Base-by-base conservation (phyloP, 2,888 invertebrate species). In the Apomyelois bistriatella region DNA sequence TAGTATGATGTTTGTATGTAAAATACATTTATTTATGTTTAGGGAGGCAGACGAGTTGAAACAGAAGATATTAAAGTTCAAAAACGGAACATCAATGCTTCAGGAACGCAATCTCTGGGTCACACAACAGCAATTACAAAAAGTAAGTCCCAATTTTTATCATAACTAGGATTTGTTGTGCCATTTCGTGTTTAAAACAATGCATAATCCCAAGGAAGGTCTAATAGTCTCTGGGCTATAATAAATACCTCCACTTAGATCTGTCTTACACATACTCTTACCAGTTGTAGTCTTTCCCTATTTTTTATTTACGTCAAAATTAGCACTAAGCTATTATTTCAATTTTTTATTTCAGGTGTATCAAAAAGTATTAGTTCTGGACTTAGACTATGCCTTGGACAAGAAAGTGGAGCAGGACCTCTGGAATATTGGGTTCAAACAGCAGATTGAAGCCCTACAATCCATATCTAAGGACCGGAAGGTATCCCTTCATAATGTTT, bases 331-430 rank as follows among this genome's bases (percentile, higher is more conserved):
- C 2, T 32, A 32, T 10, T 32, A 7, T 32, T 10, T 8, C 32
- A 32, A 10, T 9, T 10, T 32, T 6, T 40, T 28, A 38, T 77
- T 75, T 1, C 91, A 94, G 88, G 90, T 95, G 52, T 94, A 94
- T 71, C 94, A 94, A 75, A 93, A 94, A 81, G 93, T 96, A 50
- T 87, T 97, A 56, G 92, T 96, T 51, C 83, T 94, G 53, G 96
- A 97, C 81, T 86, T 97, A 65, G 96, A 97, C 78, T 96, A 95
- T 91, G 96, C 96, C 12, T 84, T 97, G 68, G 96, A 97, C 78
- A 95, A 95, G 79, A 97, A 97, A 85, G 95, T 96, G 30, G 97
- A 97, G 76, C 96, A 96, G 74, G 97, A 97, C 71, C 87, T 97
- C 64, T 97, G 97, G 97, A 96, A 95, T 83, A 92, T 95, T 67